These are phyloP conservation scores for Macropus fuliginosus DNA, from an alignment of 2,797 vertebrate genomes.

Conservation along the genomic window DNA sequence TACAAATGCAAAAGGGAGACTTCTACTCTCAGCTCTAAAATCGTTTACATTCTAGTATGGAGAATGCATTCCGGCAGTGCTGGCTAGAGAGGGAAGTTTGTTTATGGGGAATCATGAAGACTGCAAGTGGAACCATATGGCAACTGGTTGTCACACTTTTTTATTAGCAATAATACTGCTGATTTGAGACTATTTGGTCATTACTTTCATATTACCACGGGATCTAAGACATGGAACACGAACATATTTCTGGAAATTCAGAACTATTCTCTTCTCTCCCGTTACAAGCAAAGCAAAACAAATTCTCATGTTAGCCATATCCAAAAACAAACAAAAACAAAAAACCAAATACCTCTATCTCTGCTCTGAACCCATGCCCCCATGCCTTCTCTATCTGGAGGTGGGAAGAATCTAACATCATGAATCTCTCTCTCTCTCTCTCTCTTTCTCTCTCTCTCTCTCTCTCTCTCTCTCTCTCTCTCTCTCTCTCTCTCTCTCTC, in stretches of 20 bases:
- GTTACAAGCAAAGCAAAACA: not conserved
- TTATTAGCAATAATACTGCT: not conserved
- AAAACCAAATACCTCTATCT: not conserved
- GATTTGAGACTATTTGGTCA: not conserved
- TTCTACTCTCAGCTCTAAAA: not conserved
- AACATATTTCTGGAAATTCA: not conserved
- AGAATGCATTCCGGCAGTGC: not conserved
- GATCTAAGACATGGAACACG: not conserved
- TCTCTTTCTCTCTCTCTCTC: too few relatives aligned
- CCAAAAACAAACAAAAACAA: not conserved
- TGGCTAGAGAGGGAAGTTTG: not conserved
- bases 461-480: too few relatives aligned
- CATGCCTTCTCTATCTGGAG: not conserved
- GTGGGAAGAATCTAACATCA: not conserved
- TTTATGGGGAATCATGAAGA: not conserved
- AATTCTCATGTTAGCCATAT: not conserved
- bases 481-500: too few relatives aligned
- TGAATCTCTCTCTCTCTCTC: not conserved
- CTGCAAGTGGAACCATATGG: not conserved
- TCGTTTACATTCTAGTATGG: not conserved
- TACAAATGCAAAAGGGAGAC: not conserved
- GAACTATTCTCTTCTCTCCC: not conserved
- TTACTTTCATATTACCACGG: not conserved
- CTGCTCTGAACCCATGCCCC: not conserved
- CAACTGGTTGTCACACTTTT: not conserved